phyloP scores from a whole-genome alignment of 2,113 vertebrate genomes.

The Elephantulus edwardii region DNA sequence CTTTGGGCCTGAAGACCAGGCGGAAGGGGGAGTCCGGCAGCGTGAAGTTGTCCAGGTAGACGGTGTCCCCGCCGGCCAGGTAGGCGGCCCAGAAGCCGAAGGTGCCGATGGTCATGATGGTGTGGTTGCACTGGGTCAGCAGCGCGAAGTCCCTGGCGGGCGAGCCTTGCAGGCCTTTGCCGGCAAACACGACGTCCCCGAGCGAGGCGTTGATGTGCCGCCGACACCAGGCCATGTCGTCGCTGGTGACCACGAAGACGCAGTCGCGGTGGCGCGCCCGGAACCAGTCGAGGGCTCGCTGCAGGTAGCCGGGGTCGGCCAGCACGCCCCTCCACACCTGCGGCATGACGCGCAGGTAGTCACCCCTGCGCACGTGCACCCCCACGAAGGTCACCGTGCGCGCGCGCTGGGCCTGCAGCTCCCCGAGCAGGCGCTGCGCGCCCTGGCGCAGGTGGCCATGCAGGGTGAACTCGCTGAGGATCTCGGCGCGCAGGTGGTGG shows the following conservation, averaged over 20 bases:
- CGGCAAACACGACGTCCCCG: slow-evolving; percentile 78
- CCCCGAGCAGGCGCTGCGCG: slow-evolving; percentile 52
- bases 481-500: slow-evolving; percentile 77
- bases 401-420: rapidly evolving
- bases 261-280: slow-evolving; percentile 63
- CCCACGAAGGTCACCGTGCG: slow-evolving; percentile 74
- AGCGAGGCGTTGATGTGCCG: slow-evolving; percentile 71
- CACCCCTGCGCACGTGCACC: slow-evolving; percentile 78
- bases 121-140: slow-evolving; percentile 80
- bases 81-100: slow-evolving; percentile 82
- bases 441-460: slow-evolving; percentile 65
- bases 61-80: slow-evolving; percentile 72
- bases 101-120: slow-evolving; percentile 81
- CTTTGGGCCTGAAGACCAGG: slow-evolving; percentile 71
- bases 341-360: slow-evolving; percentile 79
- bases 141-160: slow-evolving; percentile 74
- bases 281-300: slow-evolving; percentile 81
- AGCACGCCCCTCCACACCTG: slow-evolving; percentile 76
- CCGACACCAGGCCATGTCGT: slow-evolving; percentile 80
- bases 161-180: slow-evolving; percentile 42
- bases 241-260: slow-evolving; percentile 81
- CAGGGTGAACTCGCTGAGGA: slow-evolving; percentile 77
- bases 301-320: slow-evolving; percentile 72
- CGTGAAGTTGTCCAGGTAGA: slow-evolving; percentile 82
- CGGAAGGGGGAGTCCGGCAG: slow-evolving; percentile 73